Base-by-base conservation (phyloP, 2,113 vertebrate genomes). In the Castor canadensis region DNA sequence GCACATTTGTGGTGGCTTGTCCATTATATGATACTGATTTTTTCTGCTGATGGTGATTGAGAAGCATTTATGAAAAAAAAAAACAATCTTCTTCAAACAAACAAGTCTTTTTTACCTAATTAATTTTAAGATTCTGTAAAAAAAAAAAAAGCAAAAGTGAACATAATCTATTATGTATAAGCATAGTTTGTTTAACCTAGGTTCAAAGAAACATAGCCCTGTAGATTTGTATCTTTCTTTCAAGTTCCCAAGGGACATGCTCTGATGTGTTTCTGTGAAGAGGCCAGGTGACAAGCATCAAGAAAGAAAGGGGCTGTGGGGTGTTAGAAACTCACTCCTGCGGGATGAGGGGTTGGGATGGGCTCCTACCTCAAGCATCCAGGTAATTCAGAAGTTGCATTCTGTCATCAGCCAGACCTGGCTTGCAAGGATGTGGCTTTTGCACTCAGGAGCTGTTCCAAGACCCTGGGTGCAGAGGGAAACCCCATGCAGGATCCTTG, bases 361-460 rank as follows among this genome's bases (percentile, higher is more conserved):
- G 52, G 85, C n/a, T 90, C 93, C 95, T 97, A 97, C 95, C 96
- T 97, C 88, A 43, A 17, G 75, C 62, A 26, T 92, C 67, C 91
- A 71, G 89, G 94, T 73, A 86, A 64, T 82, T 90, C 43, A 2
- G 88, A 66, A 80, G 81, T 64, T 87, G 9, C 0, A 15, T 30
- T 58, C 87, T 90, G 9, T 87, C 43, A 58, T 62, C n/a, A 35
- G 28, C 4, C 20, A 89, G 6, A 56, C 73, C 66, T 72, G 90
- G 52, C 52, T 85, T 32, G 73, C 32, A 62, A 89, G 90, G 87
- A 56, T 87, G 80, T 87, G 94, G 95, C 71, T 64, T 93, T 80
- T 16, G 58, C 58, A 77, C 54, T 87, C 58, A 35, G 6, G 52
- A 73, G 66, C 49, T 69, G 87, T 84, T 35, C 54, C 85, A 6